phyloP scores from a whole-genome alignment of 2,113 vertebrate genomes.

The Hippolais icterina region DNA sequence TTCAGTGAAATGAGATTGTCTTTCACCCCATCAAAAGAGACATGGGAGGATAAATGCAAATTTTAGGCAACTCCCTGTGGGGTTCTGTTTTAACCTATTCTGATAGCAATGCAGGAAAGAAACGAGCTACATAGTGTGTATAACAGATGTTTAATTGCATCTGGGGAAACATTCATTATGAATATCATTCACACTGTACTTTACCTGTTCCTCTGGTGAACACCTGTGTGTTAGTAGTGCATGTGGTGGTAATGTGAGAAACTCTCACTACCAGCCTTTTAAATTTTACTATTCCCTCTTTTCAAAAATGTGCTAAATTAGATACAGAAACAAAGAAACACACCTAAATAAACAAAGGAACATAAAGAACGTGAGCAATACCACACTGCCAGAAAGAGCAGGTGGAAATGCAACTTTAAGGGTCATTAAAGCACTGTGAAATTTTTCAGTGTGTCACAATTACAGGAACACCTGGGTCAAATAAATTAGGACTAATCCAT shows the following conservation, averaged over 20 bases:
- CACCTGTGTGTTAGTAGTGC: conserved; percentile 65
- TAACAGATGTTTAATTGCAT: conserved; percentile 57
- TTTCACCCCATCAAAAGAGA: background rate
- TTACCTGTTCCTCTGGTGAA: conserved; percentile 67
- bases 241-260: conserved; percentile 76
- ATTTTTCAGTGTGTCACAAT: conserved; percentile 67
- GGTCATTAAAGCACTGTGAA: conserved; percentile 63
- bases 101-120: background rate
- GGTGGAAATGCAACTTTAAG: conserved; percentile 72
- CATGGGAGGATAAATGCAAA: background rate
- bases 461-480: conserved; percentile 76
- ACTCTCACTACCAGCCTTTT: conserved; percentile 72
- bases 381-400: conserved; percentile 62
- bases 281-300: conserved; percentile 68
- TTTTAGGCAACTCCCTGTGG: background rate
- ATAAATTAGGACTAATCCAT: conserved; percentile 61
- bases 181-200: conserved; percentile 40
- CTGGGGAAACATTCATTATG: conserved; percentile 63
- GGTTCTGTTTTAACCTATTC: background rate
- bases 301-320: conserved; percentile 74
- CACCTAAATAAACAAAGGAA: conserved; percentile 79
- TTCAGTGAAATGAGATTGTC: background rate
- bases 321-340: conserved; percentile 79
- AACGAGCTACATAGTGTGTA: conserved; percentile 38
- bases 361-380: conserved; percentile 51